Evolutionary conservation across 2,797 vertebrate species (phyloP), one percentile per base, ranked within the genome.

Genomic region (Brachyrhaphis roseni): DNA sequence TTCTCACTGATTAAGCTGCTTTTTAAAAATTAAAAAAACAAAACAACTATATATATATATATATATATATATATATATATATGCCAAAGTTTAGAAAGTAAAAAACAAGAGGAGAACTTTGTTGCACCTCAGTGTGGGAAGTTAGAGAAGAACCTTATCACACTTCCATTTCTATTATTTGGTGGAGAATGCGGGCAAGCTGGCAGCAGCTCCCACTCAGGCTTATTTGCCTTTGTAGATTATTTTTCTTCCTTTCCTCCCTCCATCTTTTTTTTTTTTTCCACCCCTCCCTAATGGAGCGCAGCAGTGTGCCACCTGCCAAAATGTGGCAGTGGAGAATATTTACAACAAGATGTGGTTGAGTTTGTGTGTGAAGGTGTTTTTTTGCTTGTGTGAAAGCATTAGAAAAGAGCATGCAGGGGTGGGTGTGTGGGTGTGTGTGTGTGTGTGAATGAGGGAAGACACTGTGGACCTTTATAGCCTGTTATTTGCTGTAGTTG

Each of bases 151-250:
- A 86, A 87, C 86, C 88, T 91, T 90, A 92, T 93, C 85, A 5
- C 87, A 86, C 85, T 88, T 92, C 85, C 84, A 82, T 85, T 93
- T 90, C 88, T 91, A 91, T 92, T 90, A 92, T 88, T 78, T 64
- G 43, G 78, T 53, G 39, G 81, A 87, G 88, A 92, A 93, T 84
- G 88, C 83, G 77, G 88, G 87, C 81, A 78, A 80, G 85, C 89
- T 89, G 83, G 86, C 91, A 84, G 80, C 80, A 78, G 85, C 85
- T 79, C 82, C 84, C 83, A 84, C 89, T 92, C 86, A 88, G 92
- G 89, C 92, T 90, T 92, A 92, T 93, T 94, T 93, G 88, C 86
- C 88, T 90, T 90, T 90, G 92, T 93, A 89, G 90, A 91, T 83
- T 90, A 82, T 84, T 86, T 47, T 43, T 36, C 47, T 34, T 39